These are phyloP conservation scores for Andricus grossulariae DNA, from an alignment of 1,140 invertebrate genomes.

Conservation along the genomic window DNA sequence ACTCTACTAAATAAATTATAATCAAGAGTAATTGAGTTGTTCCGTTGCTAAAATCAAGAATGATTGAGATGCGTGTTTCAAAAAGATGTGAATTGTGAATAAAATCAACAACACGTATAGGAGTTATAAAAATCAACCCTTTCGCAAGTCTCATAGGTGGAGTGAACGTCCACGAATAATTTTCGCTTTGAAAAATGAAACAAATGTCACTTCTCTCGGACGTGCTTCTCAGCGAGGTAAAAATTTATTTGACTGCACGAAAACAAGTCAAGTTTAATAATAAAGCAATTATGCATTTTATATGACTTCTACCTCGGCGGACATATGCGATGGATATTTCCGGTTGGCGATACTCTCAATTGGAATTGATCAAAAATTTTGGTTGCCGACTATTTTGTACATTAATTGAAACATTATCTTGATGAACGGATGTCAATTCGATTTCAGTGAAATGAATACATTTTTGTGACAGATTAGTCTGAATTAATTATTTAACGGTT, in stretches of 20 bases:
- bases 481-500: neutral
- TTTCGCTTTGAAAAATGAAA: neutral
- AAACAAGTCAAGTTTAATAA: slow-evolving; percentile 5
- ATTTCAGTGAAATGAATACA: neutral
- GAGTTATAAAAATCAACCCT: too few relatives aligned
- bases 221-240: neutral
- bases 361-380: slow-evolving; percentile 10
- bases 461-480: slow-evolving; percentile 2
- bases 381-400: neutral
- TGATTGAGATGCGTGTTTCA: too few relatives aligned
- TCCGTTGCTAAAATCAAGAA: too few relatives aligned
- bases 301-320: neutral
- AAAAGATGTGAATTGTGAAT: too few relatives aligned
- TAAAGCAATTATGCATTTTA: slow-evolving; percentile 14
- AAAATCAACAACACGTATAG: too few relatives aligned
- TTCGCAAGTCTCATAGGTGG: too few relatives aligned
- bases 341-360: neutral
- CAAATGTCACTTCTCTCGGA: neutral
- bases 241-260: neutral
- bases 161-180: neutral
- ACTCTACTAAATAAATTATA: too few relatives aligned
- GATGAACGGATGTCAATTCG: slow-evolving; percentile 9
- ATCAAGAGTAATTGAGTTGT: too few relatives aligned
- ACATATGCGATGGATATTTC: slow-evolving; percentile 14
- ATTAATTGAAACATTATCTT: slow-evolving; percentile 7